These are phyloP conservation scores for Halisarca cf. caerulea DNA, from an alignment of 37 sponge, comb jelly and placozoan species.

Conservation along the genomic window DNA sequence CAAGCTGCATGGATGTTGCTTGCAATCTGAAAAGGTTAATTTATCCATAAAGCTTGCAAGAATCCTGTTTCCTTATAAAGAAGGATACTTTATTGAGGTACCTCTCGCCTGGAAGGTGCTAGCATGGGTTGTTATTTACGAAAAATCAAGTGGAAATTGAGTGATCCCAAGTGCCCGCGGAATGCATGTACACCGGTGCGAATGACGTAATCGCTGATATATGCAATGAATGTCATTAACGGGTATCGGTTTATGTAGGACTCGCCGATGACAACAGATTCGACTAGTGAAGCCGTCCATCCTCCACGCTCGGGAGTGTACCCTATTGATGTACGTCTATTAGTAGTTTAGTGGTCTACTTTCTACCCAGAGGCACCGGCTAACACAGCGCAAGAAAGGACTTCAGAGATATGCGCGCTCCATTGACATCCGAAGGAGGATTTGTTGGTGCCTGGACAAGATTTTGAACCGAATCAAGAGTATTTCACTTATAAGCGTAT, in stretches of 20 bases:
- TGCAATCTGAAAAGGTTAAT: no score
- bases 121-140: no score
- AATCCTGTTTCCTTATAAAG: no score
- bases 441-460: not conserved
- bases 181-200: not conserved
- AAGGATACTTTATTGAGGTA: no score
- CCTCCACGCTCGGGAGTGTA: not conserved
- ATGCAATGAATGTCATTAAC: conserved; percentile 20
- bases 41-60: no score
- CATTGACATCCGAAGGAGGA: not conserved
- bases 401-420: not conserved
- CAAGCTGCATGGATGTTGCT: no score
- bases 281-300: not conserved
- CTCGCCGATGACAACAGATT: not conserved
- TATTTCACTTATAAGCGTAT: conserved; percentile 3
- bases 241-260: conserved; percentile 1
- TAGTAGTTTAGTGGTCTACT: not conserved
- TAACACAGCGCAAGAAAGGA: not conserved
- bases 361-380: not conserved
- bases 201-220: not conserved
- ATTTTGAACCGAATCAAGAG: not conserved
- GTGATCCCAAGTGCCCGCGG: not conserved
- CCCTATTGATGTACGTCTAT: not conserved
- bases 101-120: no score
- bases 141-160: no score